Percentiles rank a stretch among this genome's conserved stretches.
Conservation (phyloP, 2,113 vertebrate genomes). For the Oenanthe oenanthe region DNA sequence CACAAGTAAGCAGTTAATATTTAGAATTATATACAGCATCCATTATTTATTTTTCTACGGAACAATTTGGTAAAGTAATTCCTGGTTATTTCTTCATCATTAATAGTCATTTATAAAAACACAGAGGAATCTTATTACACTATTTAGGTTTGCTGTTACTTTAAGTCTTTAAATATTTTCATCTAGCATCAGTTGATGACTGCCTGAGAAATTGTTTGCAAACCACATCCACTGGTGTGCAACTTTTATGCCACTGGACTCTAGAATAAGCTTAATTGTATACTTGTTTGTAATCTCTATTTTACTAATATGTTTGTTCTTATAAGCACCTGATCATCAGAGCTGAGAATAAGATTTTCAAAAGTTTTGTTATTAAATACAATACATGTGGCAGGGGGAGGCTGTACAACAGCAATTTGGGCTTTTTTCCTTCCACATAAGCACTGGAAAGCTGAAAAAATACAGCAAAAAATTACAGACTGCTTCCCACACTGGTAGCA, state of each 20-base stretch:
- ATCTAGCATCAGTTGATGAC: neutral
- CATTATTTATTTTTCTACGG: neutral
- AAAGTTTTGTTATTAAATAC: neutral
- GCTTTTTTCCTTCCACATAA: neutral
- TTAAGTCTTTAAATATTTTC: neutral
- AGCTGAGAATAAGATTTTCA: neutral
- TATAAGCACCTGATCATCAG: neutral
- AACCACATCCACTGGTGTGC: neutral
- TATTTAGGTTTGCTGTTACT: neutral
- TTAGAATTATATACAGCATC: neutral
- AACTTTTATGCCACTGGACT: neutral
- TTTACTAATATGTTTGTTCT: neutral
- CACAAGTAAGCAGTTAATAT: neutral
- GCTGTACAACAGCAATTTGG: neutral
- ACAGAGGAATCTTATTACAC: neutral
- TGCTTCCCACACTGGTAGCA: neutral
- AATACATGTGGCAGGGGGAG: neutral
- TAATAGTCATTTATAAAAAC: neutral
- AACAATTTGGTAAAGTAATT: neutral
- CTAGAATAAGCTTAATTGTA: neutral
- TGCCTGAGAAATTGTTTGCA: neutral
- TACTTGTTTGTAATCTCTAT: neutral
- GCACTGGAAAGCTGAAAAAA: neutral
- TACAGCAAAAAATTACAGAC: neutral
- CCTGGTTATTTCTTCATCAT: neutral